Evolutionary conservation across 2,113 vertebrate species (phyloP).

Genomic region (Embiotoca jacksoni): DNA sequence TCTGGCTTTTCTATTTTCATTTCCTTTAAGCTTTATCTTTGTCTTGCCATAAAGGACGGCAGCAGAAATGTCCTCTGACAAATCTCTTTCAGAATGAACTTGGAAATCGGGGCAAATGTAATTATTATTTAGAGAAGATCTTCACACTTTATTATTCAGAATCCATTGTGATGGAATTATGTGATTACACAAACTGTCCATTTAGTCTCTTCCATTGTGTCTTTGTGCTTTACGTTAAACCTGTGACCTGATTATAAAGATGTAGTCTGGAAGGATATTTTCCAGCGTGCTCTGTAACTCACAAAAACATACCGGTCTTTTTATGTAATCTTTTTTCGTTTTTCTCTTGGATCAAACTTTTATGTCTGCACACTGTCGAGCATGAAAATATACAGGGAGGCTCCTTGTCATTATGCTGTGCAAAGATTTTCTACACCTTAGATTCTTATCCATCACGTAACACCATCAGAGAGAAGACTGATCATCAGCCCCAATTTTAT

Average conservation of each 20-base stretch:
- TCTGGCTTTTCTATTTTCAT: conserved; percentile 25
- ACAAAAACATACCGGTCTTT: neutral
- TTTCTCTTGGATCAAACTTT: no score
- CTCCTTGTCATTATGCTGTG: neutral
- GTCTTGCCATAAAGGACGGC: conserved; percentile 11
- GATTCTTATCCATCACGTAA: no score
- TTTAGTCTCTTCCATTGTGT: conserved; percentile 2
- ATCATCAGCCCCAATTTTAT: no score
- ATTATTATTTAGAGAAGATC: conserved; percentile 5
- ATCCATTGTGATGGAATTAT: conserved; percentile 3
- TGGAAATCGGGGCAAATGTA: conserved; percentile 26
- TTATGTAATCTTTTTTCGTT: neutral
- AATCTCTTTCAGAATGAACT: conserved; percentile 36
- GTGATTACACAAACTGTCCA: neutral
- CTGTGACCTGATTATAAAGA: conserved; percentile 12
- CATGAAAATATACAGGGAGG: neutral
- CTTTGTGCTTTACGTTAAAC: conserved; percentile 19
- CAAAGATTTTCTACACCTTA: neutral
- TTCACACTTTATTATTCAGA: conserved; percentile 3
- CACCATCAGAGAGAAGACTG: no score
- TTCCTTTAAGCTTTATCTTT: conserved; percentile 35
- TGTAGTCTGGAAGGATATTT: conserved; percentile 1
- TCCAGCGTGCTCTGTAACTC: no score
- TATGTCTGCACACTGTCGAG: neutral
- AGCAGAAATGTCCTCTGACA: conserved; percentile 33